phyloP scores from a whole-genome alignment of 2,888 invertebrate genomes.

The Ormyrus nitidulus region DNA sequence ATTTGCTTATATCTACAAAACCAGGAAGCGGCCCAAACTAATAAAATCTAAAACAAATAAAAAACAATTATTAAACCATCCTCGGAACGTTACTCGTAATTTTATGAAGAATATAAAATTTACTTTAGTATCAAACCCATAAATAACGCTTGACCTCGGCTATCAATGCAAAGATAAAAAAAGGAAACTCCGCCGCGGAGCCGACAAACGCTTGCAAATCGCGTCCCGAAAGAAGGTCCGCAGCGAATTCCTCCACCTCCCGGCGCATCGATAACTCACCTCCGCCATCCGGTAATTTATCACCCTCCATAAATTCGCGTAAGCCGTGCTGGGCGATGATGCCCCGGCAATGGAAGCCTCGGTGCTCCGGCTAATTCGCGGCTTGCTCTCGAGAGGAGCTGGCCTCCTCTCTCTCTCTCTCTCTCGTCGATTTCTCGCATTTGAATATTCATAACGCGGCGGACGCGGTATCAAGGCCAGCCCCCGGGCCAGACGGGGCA shows the following conservation, averaged over 20 bases:
- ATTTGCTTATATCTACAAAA: too few relatives aligned
- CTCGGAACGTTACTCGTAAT: too few relatives aligned
- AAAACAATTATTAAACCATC: background rate
- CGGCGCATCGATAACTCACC: conserved; percentile 18
- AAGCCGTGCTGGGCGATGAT: background rate
- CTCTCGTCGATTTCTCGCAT: conserved; percentile 18
- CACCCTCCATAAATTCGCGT: conserved; percentile 31
- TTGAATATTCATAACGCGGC: conserved; percentile 43
- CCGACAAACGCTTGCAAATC: background rate
- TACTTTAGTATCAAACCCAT: conserved; percentile 20
- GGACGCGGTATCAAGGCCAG: conserved; percentile 31
- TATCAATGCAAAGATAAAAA: conserved; percentile 1
- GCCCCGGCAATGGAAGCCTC: background rate
- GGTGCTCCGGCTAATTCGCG: conserved; percentile 11
- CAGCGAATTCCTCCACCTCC: background rate
- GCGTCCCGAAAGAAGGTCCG: background rate
- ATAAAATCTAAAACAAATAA: too few relatives aligned
- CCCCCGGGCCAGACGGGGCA: background rate
- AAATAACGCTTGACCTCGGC: background rate
- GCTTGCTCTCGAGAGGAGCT: background rate
- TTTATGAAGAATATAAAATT: background rate
- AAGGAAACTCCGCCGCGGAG: background rate
- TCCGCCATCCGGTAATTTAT: conserved; percentile 34
- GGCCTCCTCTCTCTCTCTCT: background rate
- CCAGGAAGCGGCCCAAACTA: too few relatives aligned